Evolutionary conservation across 2,888 invertebrate species (phyloP), one percentile per base, ranked within the genome.

Genomic region (Mechanitis messenoides): DNA sequence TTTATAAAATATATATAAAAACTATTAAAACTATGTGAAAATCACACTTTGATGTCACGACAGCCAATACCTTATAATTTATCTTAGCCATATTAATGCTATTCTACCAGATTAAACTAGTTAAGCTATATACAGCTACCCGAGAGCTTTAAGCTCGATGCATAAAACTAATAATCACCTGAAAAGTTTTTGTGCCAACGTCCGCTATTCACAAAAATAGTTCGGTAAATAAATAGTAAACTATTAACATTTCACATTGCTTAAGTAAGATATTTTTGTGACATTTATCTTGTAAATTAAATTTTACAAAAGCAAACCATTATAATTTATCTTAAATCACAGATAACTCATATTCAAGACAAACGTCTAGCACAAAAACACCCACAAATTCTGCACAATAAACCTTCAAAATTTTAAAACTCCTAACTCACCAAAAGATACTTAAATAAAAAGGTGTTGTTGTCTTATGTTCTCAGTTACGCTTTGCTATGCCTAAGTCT

Each of bases 401-500:
- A 33, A 45, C 42, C 7, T 42, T 9, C 6, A 42, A 5, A 42
- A 9, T 42, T 42, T 42, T 9, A 9, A 9, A 42, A 9, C 42
- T 42, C 9, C 2, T 7, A 42, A 42, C 9, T 9, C 42, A 42
- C 42, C 42, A 42, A 45, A 7, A 12, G 6, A 45, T n/a, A 50
- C n/a, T 35, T 7, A 7, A 38, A 12, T 35, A 35, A 20, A 11
- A 42, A 50, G 20, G 9, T 5, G 12, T 31, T 42, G 20, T 20
- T 20, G 20, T 20, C 20, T 20, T 3, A 55, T 59, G 3, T 55
- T 33, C 35, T 4, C 20, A 42, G 20, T 55, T 84, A 87, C 66
- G 77, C 73, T 64, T 85, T 88, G 68, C 70, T 84, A n/a, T 77
- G 74, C 66, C 79, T 91, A 72, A 87, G 75, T 53, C 82, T 72